These are phyloP conservation scores for Aphelocoma californica DNA, from an alignment of 2,797 vertebrate genomes.

Conservation along the genomic window DNA sequence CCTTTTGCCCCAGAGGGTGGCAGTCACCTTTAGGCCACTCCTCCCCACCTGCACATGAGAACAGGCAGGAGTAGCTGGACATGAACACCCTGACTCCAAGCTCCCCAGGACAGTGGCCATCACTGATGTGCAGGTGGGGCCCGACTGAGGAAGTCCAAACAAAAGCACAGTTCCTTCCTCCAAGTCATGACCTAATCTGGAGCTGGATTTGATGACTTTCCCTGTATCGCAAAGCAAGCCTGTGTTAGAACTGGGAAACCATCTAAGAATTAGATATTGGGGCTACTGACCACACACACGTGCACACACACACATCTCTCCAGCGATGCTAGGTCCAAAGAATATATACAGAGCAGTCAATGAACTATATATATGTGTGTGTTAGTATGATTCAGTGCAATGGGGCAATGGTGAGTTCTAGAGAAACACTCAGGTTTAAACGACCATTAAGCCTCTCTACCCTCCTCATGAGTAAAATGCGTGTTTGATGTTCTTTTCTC, in stretches of 20 bases:
- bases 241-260: background rate
- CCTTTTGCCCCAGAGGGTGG: background rate
- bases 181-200: background rate
- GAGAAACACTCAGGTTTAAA: constrained; percentile 41
- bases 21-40: background rate
- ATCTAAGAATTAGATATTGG: background rate
- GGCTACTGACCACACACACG: background rate
- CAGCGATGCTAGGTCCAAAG: constrained; percentile 42
- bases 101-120: background rate
- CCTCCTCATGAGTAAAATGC: constrained; percentile 9
- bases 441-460: constrained; percentile 11
- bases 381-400: constrained; percentile 20
- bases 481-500: constrained; percentile 35
- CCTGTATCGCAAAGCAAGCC: background rate
- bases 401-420: background rate
- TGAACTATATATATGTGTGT: constrained; percentile 36
- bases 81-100: background rate
- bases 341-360: constrained; percentile 54
- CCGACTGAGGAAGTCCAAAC: background rate
- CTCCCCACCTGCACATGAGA: background rate
- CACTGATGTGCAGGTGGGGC: background rate
- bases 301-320: constrained; percentile 11
- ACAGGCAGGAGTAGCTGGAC: background rate
- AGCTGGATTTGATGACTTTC: background rate
- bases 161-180: background rate